A percentile compares a stretch with the other conserved stretches of the same genome.
These are phyloP conservation scores for Apeira syringaria DNA, from an alignment of 2,888 invertebrate genomes.

Conservation along the genomic window DNA sequence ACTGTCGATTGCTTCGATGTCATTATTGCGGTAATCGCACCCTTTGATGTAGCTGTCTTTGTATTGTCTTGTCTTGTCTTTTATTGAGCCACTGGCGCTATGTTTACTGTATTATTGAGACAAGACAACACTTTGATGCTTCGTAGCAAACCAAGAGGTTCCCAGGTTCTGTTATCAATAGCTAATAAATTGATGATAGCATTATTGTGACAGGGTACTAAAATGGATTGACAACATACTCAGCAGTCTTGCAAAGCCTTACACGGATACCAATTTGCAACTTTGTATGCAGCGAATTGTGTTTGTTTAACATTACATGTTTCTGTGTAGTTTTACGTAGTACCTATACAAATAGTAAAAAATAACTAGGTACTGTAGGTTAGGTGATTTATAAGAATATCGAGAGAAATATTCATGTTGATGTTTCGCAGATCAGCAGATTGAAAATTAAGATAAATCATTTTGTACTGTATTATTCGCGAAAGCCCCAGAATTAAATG, in stretches of 20 bases:
- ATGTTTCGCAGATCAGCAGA: no score
- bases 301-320: background rate
- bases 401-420: no score
- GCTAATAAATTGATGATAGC: background rate
- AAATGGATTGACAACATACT: background rate
- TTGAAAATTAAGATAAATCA: no score
- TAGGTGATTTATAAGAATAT: no score
- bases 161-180: no score
- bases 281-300: background rate
- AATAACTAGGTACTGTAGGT: no score
- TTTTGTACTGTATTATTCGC: no score
- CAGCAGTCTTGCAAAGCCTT: background rate
- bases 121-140: background rate
- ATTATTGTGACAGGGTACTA: background rate
- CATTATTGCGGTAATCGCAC: conserved; percentile 16
- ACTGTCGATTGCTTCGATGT: conserved; percentile 5
- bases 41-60: conserved; percentile 24
- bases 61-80: conserved; percentile 27
- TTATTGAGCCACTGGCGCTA: conserved; percentile 11
- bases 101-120: background rate
- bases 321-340: no score
- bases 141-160: background rate
- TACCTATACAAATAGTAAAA: no score
- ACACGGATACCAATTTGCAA: conserved; percentile 7
- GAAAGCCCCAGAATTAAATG: no score